A percentile compares a stretch with the other conserved stretches of the same genome.
Evolutionary conservation across 2,113 vertebrate genomes (phyloP).

Genomic region (Bos indicus): DNA sequence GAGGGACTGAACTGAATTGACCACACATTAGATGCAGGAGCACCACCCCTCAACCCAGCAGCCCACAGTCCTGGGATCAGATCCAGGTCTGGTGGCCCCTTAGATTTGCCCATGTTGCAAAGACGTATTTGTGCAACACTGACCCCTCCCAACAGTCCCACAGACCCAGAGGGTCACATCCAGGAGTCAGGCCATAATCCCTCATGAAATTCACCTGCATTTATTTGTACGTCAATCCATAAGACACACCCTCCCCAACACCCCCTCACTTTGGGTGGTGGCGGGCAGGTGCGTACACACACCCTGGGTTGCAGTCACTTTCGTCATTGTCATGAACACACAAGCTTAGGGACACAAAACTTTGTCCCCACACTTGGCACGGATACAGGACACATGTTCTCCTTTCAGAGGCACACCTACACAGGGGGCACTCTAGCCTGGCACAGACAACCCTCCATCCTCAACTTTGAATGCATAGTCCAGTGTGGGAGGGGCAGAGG

Average conservation of each 20-base stretch:
- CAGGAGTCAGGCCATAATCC: not conserved
- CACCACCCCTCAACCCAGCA: not conserved
- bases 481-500: not conserved
- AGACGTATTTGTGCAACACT: not conserved
- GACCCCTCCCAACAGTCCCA: not conserved
- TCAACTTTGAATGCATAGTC: not conserved
- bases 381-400: not conserved
- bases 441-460: not conserved
- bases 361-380: not conserved
- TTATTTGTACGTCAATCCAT: not conserved
- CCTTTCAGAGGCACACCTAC: not conserved
- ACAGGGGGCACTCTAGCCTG: not conserved
- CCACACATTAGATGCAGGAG: not conserved
- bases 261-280: not conserved
- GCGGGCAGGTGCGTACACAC: too few species aligned
- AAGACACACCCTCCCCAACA: not conserved
- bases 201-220: not conserved
- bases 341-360: not conserved
- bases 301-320: not conserved
- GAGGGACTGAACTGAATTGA: not conserved
- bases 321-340: not conserved
- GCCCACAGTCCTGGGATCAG: not conserved
- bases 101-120: not conserved
- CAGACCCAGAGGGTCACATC: not conserved
- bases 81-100: not conserved